Percentiles rank a stretch among this genome's conserved stretches.
Conservation (phyloP, 2,888 invertebrate species). For the Phlogophora meticulosa region DNA sequence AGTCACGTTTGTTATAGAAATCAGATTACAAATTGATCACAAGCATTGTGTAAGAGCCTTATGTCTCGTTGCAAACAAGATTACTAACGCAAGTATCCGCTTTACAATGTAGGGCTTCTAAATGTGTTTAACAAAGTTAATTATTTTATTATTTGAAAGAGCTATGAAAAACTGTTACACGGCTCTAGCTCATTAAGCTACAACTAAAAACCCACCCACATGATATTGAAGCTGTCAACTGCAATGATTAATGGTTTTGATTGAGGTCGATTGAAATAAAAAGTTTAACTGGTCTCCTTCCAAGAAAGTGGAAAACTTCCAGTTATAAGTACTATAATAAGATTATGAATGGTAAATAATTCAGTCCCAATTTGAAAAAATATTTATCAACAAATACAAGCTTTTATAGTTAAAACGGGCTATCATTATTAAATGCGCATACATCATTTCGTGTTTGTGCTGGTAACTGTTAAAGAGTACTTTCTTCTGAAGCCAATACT, state of each 20-base stretch:
- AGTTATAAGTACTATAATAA: not conserved
- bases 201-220: not conserved
- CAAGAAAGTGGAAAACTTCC: not conserved
- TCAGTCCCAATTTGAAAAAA: too few relatives aligned
- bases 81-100: slow-evolving; percentile 69
- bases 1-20: slow-evolving; percentile 39
- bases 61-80: slow-evolving; percentile 72
- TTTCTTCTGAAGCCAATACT: too few relatives aligned
- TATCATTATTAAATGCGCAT: too few relatives aligned
- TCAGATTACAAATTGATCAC: slow-evolving; percentile 68
- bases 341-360: too few relatives aligned
- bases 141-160: slow-evolving; percentile 51
- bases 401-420: too few relatives aligned
- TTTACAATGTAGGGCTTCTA: slow-evolving; percentile 71
- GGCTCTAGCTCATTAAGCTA: not conserved
- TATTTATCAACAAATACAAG: too few relatives aligned
- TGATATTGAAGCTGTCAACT: slow-evolving; percentile 10
- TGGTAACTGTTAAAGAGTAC: too few relatives aligned
- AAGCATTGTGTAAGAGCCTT: slow-evolving; percentile 68
- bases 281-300: not conserved
- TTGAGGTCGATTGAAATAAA: not conserved
- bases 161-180: slow-evolving; percentile 12
- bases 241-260: slow-evolving; percentile 4
- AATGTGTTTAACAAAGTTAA: slow-evolving; percentile 61
- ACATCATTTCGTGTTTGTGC: too few relatives aligned